A percentile compares a stretch with the other conserved stretches of the same genome.
Evolutionary conservation across 2,113 vertebrate species (phyloP).

Genomic region (Chelonoidis abingdonii): DNA sequence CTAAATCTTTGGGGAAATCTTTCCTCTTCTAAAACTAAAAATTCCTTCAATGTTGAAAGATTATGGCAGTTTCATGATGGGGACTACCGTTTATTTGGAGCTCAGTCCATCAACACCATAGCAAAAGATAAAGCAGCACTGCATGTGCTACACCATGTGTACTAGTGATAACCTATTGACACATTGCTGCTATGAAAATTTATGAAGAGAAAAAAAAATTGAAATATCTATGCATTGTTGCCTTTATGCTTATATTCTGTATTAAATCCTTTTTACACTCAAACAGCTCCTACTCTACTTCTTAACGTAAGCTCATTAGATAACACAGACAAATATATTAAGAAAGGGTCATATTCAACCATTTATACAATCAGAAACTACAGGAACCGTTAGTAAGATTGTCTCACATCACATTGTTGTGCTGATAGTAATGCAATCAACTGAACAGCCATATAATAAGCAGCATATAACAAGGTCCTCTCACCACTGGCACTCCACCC

Average conservation of each 20-base stretch:
- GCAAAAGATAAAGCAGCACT: background rate
- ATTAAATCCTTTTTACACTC: background rate
- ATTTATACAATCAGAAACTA: background rate
- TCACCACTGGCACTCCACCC: background rate
- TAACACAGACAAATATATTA: background rate
- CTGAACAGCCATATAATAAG: background rate
- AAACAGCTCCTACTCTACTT: accelerated
- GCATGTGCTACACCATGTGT: background rate
- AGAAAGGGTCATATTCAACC: background rate
- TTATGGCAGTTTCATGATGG: background rate
- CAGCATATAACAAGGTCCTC: background rate
- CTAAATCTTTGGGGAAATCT: background rate
- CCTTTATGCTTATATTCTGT: background rate
- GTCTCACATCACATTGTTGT: background rate
- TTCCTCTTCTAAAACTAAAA: background rate
- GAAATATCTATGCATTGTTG: background rate
- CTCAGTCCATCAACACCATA: background rate
- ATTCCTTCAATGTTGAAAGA: background rate
- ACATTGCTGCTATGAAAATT: background rate
- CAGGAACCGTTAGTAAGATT: background rate
- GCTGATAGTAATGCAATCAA: background rate
- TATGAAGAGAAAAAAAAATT: background rate
- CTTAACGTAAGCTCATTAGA: background rate
- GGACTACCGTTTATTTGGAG: background rate
- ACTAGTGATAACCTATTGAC: accelerated